Base-by-base conservation (phyloP, 2,888 invertebrate species). In the Cylindroiulus punctatus region DNA sequence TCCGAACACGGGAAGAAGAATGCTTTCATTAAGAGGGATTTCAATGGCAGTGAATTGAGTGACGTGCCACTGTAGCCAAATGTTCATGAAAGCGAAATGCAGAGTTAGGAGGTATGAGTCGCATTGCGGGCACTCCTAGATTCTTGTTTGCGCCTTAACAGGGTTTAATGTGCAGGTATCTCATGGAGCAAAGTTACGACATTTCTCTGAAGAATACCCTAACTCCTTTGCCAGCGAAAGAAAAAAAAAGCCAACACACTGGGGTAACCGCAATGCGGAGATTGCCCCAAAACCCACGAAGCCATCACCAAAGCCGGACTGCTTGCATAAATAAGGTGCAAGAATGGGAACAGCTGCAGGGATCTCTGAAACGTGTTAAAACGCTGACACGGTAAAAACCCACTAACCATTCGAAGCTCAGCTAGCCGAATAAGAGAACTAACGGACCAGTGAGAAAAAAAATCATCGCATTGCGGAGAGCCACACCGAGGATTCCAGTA, bases 41-140 rank as follows among this genome's bases (percentile, higher is more conserved):
- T 57, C 57, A 57, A 57, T 22, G 57, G 57, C 57, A 22, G 22
- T 57, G 57, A 57, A 57, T 57, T 22, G 57, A 57, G 57, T 57
- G 57, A 57, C 57, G 57, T 57, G 57, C 57, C 57, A 57, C 22
- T 57, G 57, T 57, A 57, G 57, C 57, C 57, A 57, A 57, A 57
- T 57, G 57, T 57, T 57, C 57, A 57, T 57, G 22, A 57, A 57
- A 5, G 22, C 22, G 57, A 57, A 57, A 57, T 22, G 22, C 22
- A 22, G 57, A 57, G 22, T 57, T 57, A 22, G 7, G 36, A 36
- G 36, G 36, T 5, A 57, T 22, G 57, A 57, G 22, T n/a, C 57
- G 57, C 57, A 57, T 22, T 57, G 57, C 57, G 22, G 57, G 22
- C 57, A 57, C 57, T 57, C 57, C 22, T 57, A 57, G 57, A 57